These are phyloP conservation scores for Dermatophagoides farinae DNA, from an alignment of 1,140 invertebrate species.

Conservation along the genomic window DNA sequence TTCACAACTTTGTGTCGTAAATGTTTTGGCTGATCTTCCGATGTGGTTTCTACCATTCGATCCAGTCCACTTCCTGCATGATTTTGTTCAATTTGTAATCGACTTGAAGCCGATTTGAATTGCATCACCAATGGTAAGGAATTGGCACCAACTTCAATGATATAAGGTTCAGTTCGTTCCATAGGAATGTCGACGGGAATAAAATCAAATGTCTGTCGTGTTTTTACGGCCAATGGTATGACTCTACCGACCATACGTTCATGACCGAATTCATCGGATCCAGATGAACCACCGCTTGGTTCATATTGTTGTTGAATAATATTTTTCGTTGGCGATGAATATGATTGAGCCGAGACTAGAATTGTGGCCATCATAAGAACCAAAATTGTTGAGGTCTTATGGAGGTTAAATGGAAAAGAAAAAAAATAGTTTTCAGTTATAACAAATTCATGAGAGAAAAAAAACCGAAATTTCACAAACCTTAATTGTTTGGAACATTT, in stretches of 20 bases:
- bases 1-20: neutral
- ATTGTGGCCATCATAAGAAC: no score
- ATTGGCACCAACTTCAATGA: conserved; percentile 9
- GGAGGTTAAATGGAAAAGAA: no score
- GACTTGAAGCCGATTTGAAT: conserved; percentile 8
- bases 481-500: no score
- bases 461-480: no score
- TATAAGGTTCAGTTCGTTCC: conserved; percentile 3
- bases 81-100: neutral
- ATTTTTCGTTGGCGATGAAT: no score
- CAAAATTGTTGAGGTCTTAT: no score
- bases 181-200: conserved; percentile 2
- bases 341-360: no score
- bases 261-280: no score
- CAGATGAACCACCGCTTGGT: no score
- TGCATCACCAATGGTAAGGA: conserved; percentile 3
- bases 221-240: neutral
- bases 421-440: no score
- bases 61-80: neutral
- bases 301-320: no score
- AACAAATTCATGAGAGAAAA: no score
- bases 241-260: neutral
- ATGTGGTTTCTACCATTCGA: neutral
- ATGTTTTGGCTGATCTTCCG: neutral
- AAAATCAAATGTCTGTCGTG: neutral